Evolutionary conservation across 2,797 vertebrate species (phyloP).

Genomic region (Aplochiton taeniatus): DNA sequence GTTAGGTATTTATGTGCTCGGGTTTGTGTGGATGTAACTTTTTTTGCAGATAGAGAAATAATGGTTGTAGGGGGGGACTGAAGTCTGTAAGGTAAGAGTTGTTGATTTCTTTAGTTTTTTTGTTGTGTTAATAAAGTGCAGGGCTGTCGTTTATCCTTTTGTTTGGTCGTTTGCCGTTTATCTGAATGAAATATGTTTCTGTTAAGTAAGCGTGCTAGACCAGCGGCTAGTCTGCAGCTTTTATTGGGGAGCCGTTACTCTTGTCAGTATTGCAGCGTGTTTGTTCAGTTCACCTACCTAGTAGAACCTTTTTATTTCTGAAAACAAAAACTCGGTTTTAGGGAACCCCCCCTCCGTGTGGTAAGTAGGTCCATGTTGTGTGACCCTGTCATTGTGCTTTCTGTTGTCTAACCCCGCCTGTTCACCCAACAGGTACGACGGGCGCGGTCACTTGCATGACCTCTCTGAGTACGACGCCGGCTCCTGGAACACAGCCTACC

Average conservation of each 20-base stretch:
- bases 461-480: constrained; percentile 98
- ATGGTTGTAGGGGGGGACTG: constrained; percentile 70
- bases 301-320: constrained; percentile 46
- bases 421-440: constrained; percentile 95
- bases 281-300: constrained; percentile 38
- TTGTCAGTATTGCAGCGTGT: constrained; percentile 49
- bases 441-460: constrained; percentile 99
- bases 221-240: constrained; percentile 31
- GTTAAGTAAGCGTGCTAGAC: constrained; percentile 48
- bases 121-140: constrained; percentile 54
- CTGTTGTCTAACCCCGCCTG: constrained; percentile 75
- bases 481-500: constrained; percentile 97
- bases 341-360: constrained; percentile 47
- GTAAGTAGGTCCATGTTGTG: constrained; percentile 72
- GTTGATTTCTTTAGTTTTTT: constrained; percentile 38
- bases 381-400: constrained; percentile 38
- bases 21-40: constrained; percentile 99
- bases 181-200: constrained; percentile 43
- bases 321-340: constrained; percentile 53
- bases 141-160: neutral
- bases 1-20: constrained; percentile 99
- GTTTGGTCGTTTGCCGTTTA: constrained; percentile 55
- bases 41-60: constrained; percentile 78
- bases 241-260: constrained; percentile 26
- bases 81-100: constrained; percentile 82